These are phyloP conservation scores for Cephus spinipes DNA, from an alignment of 2,888 invertebrate genomes.

Conservation along the genomic window DNA sequence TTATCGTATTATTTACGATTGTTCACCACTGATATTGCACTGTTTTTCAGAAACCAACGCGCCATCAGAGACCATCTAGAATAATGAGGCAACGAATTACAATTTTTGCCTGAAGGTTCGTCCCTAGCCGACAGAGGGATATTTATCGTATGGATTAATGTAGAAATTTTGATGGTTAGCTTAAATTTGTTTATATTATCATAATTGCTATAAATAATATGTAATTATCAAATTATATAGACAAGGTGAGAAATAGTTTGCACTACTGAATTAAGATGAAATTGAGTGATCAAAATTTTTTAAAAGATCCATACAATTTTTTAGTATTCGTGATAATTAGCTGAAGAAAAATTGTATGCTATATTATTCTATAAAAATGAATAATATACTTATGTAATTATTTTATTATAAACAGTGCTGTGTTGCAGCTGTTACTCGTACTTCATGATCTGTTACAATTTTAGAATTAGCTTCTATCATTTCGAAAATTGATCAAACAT, in stretches of 20 bases:
- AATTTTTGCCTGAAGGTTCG: not conserved
- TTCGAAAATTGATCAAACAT: not conserved
- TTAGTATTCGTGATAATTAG: not conserved
- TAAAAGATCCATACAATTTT: not conserved
- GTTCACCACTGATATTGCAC: not conserved
- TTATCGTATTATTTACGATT: conserved; percentile 41
- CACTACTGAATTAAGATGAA: not conserved
- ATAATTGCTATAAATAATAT: not conserved
- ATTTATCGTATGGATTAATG: not conserved
- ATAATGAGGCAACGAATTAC: not conserved
- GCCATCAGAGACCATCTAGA: not conserved
- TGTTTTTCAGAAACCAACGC: not conserved
- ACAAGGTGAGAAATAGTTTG: not conserved
- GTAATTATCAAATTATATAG: not conserved
- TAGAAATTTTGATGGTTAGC: not conserved
- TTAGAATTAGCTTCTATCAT: not conserved
- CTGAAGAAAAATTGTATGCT: not conserved
- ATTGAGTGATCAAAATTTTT: not conserved
- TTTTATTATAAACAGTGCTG: not conserved
- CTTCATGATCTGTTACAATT: not conserved
- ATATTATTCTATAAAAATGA: not conserved
- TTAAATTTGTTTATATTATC: not conserved
- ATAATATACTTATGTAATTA: not conserved
- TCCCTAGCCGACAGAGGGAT: not conserved
- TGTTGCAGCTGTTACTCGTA: not conserved